Evolutionary conservation across 1,140 invertebrate species (phyloP).

Genomic region (Armadillidium nasatum): DNA sequence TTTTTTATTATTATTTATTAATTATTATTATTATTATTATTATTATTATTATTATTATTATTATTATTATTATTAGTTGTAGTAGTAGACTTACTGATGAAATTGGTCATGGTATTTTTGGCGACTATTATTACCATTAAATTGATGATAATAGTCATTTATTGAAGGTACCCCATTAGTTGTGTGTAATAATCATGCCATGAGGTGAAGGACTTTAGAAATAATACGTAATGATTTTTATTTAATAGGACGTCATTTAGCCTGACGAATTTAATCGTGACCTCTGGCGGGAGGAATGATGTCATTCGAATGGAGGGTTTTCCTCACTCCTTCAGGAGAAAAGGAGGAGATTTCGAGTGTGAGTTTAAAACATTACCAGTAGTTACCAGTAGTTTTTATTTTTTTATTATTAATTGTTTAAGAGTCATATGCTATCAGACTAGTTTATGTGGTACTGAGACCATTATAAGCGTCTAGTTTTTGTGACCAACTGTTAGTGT

Average conservation of each 20-base stretch:
- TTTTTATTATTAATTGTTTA: too few species aligned
- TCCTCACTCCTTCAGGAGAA: background rate
- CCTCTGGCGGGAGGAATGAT: background rate
- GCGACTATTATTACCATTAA: too few species aligned
- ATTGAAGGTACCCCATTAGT: background rate
- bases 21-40: too few species aligned
- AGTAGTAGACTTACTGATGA: too few species aligned
- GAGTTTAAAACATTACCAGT: background rate
- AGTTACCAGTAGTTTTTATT: background rate
- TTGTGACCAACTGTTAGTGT: too few species aligned
- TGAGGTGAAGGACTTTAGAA: background rate
- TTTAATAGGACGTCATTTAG: background rate
- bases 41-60: too few species aligned
- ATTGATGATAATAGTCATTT: background rate
- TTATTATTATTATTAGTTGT: too few species aligned
- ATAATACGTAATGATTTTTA: constrained; percentile 6
- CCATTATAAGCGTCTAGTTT: too few species aligned
- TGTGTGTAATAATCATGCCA: background rate
- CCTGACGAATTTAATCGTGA: background rate
- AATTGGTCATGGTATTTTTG: too few species aligned
- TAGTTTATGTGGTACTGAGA: too few species aligned
- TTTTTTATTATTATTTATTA: too few species aligned
- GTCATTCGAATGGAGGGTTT: background rate
- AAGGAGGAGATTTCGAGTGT: background rate
- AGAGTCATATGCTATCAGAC: too few species aligned